Evolutionary conservation across 1,140 invertebrate species (phyloP).

Genomic region (Hetaerina americana): DNA sequence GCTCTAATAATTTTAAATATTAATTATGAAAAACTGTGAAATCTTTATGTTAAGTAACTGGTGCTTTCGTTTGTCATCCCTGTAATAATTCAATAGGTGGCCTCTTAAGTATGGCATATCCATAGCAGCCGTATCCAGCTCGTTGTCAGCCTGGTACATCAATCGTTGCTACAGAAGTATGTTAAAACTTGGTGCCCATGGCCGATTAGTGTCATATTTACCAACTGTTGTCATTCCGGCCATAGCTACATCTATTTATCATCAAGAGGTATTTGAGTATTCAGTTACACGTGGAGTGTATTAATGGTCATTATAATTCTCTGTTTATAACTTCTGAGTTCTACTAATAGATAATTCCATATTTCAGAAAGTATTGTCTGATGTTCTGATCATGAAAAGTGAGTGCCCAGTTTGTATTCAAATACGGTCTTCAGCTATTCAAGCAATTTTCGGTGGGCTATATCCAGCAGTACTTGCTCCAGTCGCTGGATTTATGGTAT

Average conservation of each 20-base stretch:
- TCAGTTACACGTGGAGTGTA: not conserved
- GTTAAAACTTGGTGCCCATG: not conserved
- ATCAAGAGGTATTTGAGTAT: not conserved
- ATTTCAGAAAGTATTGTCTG: not conserved
- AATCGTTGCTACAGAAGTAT: not conserved
- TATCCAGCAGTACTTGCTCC: not conserved
- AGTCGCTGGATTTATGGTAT: not conserved
- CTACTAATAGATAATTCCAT: not conserved
- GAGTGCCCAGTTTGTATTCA: not conserved
- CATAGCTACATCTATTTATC: not conserved
- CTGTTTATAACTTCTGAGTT: not conserved
- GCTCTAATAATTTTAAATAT: not conserved
- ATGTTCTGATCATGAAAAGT: not conserved
- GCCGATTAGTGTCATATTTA: not conserved
- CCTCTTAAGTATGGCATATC: not conserved
- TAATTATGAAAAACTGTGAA: not conserved
- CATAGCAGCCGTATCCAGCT: not conserved
- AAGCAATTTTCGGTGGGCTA: not conserved
- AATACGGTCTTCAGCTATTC: not conserved
- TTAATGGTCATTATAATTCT: not conserved
- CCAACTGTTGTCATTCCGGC: not conserved
- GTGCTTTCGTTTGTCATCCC: not conserved
- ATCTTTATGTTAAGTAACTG: not conserved
- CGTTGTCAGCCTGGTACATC: not conserved
- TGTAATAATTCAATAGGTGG: not conserved